These are phyloP conservation scores for Lumbricus terrestris DNA, from an alignment of 2,888 invertebrate genomes.

Conservation along the genomic window DNA sequence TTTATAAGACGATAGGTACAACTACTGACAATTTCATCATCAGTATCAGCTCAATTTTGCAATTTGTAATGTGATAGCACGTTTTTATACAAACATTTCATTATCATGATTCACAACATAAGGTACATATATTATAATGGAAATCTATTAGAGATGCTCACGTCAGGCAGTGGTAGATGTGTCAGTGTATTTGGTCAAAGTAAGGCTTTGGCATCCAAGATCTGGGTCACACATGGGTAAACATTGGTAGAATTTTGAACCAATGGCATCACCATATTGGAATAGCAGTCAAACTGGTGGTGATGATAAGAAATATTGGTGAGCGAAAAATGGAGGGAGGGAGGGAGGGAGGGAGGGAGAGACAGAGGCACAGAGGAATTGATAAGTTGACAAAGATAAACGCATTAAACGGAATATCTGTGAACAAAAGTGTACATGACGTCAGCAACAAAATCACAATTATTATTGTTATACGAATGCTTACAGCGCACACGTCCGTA, in stretches of 20 bases:
- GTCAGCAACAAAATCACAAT: neutral
- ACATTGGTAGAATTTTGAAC: neutral
- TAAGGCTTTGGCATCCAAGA: neutral
- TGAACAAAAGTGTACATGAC: too few relatives aligned
- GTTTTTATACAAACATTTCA: neutral
- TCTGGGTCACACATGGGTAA: neutral
- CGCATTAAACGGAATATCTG: neutral
- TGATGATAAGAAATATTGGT: neutral
- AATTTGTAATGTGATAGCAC: neutral
- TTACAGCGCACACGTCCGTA: too few relatives aligned
- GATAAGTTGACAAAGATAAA: neutral
- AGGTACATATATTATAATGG: neutral
- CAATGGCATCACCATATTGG: neutral
- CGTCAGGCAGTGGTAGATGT: neutral
- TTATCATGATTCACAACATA: neutral
- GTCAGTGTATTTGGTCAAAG: neutral
- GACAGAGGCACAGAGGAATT: neutral
- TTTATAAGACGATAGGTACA: too few relatives aligned
- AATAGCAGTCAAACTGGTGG: neutral
- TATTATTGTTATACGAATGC: too few relatives aligned
- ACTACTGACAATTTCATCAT: too few relatives aligned
- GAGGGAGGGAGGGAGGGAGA: neutral
- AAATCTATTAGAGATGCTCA: neutral
- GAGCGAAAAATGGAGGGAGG: neutral
- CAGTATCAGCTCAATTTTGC: neutral